phyloP scores from a whole-genome alignment of 1,140 invertebrate genomes.

The Cataglyphis hispanica region DNA sequence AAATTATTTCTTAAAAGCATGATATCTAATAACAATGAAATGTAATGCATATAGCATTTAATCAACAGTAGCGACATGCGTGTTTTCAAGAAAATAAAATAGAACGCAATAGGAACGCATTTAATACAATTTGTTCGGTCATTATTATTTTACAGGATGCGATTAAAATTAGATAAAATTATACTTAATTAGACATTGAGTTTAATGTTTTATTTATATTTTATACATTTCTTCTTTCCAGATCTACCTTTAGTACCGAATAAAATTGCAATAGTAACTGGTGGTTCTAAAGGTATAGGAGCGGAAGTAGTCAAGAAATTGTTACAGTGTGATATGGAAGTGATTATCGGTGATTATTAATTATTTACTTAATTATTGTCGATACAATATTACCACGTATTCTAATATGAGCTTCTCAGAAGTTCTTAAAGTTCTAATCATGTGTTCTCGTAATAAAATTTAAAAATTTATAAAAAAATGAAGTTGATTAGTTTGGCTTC shows the following conservation, averaged over 20 bases:
- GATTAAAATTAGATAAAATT: not conserved
- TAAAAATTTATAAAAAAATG: no score
- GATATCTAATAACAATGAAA: not conserved
- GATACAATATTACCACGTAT: not conserved
- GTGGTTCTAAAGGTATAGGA: conserved; percentile 95
- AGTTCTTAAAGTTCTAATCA: no score
- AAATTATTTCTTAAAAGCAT: not conserved
- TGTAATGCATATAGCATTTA: not conserved
- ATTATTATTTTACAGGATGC: not conserved
- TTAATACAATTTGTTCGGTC: no score
- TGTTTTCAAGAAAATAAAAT: not conserved
- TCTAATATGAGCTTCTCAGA: not conserved
- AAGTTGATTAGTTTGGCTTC: no score
- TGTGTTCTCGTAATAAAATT: no score
- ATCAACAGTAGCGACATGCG: not conserved
- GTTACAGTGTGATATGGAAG: conserved; percentile 92
- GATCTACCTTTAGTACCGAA: conserved; percentile 77
- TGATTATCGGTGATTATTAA: conserved; percentile 91
- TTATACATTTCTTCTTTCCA: conserved; percentile 7
- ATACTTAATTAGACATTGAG: not conserved
- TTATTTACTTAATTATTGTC: conserved; percentile 48
- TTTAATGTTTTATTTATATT: not conserved
- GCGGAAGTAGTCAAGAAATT: conserved; percentile 92
- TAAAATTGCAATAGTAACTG: conserved; percentile 94
- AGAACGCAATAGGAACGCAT: no score